Base-by-base conservation (phyloP, 2,888 invertebrate genomes). In the Gastrophysa polygoni region DNA sequence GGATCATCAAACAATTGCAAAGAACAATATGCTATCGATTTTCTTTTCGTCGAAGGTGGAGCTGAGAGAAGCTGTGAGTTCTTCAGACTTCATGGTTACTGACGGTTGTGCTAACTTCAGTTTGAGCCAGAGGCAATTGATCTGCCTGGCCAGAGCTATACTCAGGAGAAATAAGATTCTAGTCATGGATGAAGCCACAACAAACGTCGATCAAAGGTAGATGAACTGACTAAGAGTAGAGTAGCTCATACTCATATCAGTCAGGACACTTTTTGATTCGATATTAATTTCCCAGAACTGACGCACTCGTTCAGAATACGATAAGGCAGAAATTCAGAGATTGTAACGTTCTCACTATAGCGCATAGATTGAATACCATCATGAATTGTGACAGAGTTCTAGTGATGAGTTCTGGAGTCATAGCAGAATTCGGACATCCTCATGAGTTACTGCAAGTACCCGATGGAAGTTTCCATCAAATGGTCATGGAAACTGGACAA, bases 141-240 rank as follows among this genome's bases (percentile, higher is more conserved):
- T 96, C 56, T 96, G 95, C 76, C 82, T 96, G 59, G 95, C 95
- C 5, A 84, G 93, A 68, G 95, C 95, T 0, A 89, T 96, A 67
- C 84, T 96, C 1, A 84, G 90, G 43, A 89, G 90, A 72, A 91
- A 91, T 73, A 90, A 87, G 71, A 88, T 96, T 69, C 84, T 96
- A 1, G 88, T 96, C 21, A 82, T 96, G 47, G 95, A 96, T 73
- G 95, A 96, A 82, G 95, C 95, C 16, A 95, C 95, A 0, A 94
- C 95, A 2, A 95, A 94, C 79, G 93, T 95, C 0, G 95, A 95
- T 81, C 91, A 90, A 59, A 88, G 88, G 91, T 91, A 47, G n/a
- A n/a, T n/a, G n/a, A n/a, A n/a, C n/a, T n/a, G n/a, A n/a, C n/a
- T n/a, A n/a, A n/a, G n/a, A n/a, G n/a, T n/a, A n/a, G n/a, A n/a